Conservation (phyloP, 2,888 invertebrate genomes). For the Schizotus pectinicornis region DNA sequence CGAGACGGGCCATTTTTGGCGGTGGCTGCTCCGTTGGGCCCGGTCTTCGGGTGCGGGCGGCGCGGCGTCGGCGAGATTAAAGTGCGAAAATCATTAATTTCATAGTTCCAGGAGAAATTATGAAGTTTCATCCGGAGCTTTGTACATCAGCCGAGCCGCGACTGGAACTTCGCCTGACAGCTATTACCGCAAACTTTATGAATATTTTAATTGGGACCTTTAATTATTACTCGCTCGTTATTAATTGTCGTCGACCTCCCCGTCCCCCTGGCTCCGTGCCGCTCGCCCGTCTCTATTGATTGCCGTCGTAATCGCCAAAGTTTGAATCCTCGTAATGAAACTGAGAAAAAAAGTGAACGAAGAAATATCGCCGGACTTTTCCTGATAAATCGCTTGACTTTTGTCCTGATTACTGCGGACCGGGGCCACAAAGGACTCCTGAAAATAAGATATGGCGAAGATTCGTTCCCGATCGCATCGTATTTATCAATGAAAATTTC, state of each 20-base stretch:
- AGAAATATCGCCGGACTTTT: constrained; percentile 50
- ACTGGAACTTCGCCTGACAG: constrained; percentile 31
- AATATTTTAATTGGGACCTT: constrained; percentile 30
- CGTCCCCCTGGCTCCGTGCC: background rate
- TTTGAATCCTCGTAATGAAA: constrained; percentile 46
- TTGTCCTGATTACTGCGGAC: constrained; percentile 56
- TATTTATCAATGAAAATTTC: constrained; percentile 54
- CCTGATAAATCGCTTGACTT: constrained; percentile 54
- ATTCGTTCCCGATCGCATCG: constrained; percentile 52
- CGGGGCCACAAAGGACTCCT: constrained; percentile 66
- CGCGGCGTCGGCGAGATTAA: constrained; percentile 1
- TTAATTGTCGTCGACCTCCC: constrained; percentile 10
- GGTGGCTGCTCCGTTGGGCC: too few species aligned
- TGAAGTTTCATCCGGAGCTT: constrained; percentile 18
- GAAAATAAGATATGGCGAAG: constrained; percentile 54
- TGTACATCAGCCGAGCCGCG: constrained; percentile 18
- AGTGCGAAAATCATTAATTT: constrained; percentile 29
- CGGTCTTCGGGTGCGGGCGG: too few species aligned
- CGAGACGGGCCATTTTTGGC: too few species aligned
- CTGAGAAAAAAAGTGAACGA: constrained; percentile 43
- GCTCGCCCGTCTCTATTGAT: constrained; percentile 11
- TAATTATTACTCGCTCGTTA: constrained; percentile 24
- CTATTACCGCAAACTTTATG: constrained; percentile 32
- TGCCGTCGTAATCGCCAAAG: constrained; percentile 32
- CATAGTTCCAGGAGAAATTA: constrained; percentile 30